Conservation (phyloP, 2,797 vertebrate species). For the Notamacropus eugenii region DNA sequence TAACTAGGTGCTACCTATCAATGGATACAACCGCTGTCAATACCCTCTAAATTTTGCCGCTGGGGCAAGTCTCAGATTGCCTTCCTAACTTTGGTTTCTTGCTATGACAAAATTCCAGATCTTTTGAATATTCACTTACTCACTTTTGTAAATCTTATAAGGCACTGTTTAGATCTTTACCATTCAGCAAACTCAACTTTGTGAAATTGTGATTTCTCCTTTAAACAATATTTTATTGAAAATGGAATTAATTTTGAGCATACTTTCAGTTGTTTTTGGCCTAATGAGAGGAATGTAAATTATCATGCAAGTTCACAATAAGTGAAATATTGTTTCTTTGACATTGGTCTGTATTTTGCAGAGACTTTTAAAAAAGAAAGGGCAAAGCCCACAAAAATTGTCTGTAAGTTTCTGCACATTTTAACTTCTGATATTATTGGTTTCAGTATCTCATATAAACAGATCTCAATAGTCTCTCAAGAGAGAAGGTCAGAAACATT, state of each 20-base stretch:
- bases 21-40: not conserved
- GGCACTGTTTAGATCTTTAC: not conserved
- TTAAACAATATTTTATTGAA: not conserved
- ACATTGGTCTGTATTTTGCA: conserved; percentile 19
- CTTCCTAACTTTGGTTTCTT: not conserved
- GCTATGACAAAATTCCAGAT: not conserved
- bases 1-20: not conserved
- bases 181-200: conserved; percentile 25
- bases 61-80: not conserved
- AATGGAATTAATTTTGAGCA: not conserved
- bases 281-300: not conserved
- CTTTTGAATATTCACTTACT: not conserved
- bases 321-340: not conserved
- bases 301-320: not conserved
- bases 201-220: conserved; percentile 2
- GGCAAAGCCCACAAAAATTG: not conserved
- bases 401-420: not conserved
- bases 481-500: not conserved
- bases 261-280: not conserved
- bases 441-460: conserved; percentile 14
- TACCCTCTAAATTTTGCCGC: not conserved
- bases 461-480: not conserved
- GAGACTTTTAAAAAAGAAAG: conserved; percentile 28
- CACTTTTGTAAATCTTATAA: not conserved
- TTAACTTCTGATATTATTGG: conserved; percentile 5